Percentiles rank a stretch among this genome's conserved stretches.
Conservation (phyloP, 64 coral and sea anemone species). For the Stichodactyla mertensii region DNA sequence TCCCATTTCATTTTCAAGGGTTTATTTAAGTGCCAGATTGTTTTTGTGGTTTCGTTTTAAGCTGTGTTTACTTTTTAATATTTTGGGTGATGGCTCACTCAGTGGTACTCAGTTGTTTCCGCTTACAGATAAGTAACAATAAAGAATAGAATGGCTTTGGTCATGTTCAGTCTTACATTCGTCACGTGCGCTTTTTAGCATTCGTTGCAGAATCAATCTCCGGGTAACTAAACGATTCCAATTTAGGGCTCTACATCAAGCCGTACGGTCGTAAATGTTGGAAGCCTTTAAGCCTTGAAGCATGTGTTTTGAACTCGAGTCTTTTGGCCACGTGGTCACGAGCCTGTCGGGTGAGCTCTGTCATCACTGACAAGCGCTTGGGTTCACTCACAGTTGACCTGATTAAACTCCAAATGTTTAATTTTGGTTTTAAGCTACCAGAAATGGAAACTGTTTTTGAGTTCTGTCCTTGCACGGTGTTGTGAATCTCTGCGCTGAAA, state of each 20-base stretch:
- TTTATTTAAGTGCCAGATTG: neutral
- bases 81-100: neutral
- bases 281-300: slow-evolving; percentile 18
- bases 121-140: neutral
- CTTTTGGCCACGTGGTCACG: neutral
- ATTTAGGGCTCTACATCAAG: slow-evolving; percentile 13
- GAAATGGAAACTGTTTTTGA: neutral
- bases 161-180: neutral
- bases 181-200: slow-evolving; percentile 1
- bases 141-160: neutral
- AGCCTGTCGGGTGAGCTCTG: neutral
- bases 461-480: neutral
- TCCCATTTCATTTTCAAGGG: neutral
- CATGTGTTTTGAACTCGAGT: slow-evolving; percentile 1
- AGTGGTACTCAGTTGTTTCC: slow-evolving; percentile 4
- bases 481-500: neutral
- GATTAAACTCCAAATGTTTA: neutral
- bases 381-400: neutral
- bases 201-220: neutral
- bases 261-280: neutral
- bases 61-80: neutral
- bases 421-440: neutral
- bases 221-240: slow-evolving; percentile 22
- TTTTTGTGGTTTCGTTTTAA: neutral
- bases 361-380: neutral